These are phyloP conservation scores for Coregonus ussuriensis DNA, from an alignment of 2,797 vertebrate species.

Conservation along the genomic window DNA sequence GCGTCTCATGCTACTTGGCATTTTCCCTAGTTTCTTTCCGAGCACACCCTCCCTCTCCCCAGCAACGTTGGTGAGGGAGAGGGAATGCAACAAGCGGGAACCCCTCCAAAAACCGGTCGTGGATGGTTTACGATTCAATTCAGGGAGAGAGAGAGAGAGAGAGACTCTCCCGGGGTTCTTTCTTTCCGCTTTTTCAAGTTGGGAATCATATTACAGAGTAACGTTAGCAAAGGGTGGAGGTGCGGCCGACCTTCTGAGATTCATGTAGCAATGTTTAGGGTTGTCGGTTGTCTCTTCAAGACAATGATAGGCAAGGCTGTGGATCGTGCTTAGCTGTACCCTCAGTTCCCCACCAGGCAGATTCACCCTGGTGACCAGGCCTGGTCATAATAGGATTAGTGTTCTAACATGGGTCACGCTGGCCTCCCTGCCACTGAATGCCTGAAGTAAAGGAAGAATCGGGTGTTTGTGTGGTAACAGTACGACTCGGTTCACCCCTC, in stretches of 20 bases:
- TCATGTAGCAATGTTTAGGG: background rate
- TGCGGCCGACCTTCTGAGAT: background rate
- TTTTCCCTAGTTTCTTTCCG: background rate
- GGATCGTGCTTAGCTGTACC: background rate
- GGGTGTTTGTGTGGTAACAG: background rate
- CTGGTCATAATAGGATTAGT: conserved; percentile 4
- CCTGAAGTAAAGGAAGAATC: background rate
- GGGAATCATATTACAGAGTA: background rate
- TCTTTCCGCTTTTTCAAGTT: background rate
- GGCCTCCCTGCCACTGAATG: background rate
- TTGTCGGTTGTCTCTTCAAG: background rate
- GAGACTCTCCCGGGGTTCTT: background rate
- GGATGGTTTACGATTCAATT: background rate
- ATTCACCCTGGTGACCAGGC: background rate
- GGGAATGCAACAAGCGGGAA: background rate
- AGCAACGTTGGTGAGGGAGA: background rate
- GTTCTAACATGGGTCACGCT: conserved; percentile 7
- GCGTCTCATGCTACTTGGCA: background rate
- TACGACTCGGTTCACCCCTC: background rate
- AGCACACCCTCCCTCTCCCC: background rate
- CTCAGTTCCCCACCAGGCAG: background rate
- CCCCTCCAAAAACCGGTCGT: too few relatives aligned
- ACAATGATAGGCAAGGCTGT: background rate
- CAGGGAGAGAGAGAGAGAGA: conserved; percentile 22
- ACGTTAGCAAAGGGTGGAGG: conserved; percentile 1